Evolutionary conservation across 2,888 invertebrate species (phyloP).

Genomic region (Automeris io): DNA sequence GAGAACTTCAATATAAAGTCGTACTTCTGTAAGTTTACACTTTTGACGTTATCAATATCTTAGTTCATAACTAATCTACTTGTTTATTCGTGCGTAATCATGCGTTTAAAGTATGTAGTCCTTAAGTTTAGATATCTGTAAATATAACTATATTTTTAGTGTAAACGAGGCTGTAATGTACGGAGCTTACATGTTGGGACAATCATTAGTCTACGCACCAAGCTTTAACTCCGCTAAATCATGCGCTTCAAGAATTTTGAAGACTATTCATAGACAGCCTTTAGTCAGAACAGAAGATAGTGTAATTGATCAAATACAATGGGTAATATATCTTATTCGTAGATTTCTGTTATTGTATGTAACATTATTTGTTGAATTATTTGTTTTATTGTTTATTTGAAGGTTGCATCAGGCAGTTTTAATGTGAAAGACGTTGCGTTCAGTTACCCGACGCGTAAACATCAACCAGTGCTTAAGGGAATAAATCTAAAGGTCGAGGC

Average conservation of each 20-base stretch:
- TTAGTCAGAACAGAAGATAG: slow-evolving; percentile 48
- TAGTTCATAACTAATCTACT: neutral
- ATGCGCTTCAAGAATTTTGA: slow-evolving; percentile 53
- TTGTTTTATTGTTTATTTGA: too few species aligned
- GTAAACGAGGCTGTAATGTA: slow-evolving; percentile 86
- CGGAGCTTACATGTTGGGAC: slow-evolving; percentile 87
- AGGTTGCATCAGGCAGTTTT: slow-evolving; percentile 81
- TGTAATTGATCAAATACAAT: slow-evolving; percentile 48
- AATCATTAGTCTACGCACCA: slow-evolving; percentile 85
- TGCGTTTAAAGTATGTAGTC: neutral
- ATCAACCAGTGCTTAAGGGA: slow-evolving; percentile 82
- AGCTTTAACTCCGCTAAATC: slow-evolving; percentile 83
- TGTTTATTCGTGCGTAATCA: too few species aligned
- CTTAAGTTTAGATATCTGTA: neutral
- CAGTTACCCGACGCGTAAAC: slow-evolving; percentile 87
- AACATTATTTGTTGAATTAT: neutral
- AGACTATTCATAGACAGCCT: slow-evolving; percentile 49
- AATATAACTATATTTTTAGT: slow-evolving; percentile 40
- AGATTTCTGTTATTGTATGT: neutral
- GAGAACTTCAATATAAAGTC: slow-evolving; percentile 78
- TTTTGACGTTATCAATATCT: neutral
- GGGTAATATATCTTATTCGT: slow-evolving; percentile 38
- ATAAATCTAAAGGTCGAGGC: slow-evolving; percentile 80
- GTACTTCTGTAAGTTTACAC: slow-evolving; percentile 78
- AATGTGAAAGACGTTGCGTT: slow-evolving; percentile 83